Evolutionary conservation across 2,797 vertebrate species (phyloP).

Genomic region (Cuculus canorus): DNA sequence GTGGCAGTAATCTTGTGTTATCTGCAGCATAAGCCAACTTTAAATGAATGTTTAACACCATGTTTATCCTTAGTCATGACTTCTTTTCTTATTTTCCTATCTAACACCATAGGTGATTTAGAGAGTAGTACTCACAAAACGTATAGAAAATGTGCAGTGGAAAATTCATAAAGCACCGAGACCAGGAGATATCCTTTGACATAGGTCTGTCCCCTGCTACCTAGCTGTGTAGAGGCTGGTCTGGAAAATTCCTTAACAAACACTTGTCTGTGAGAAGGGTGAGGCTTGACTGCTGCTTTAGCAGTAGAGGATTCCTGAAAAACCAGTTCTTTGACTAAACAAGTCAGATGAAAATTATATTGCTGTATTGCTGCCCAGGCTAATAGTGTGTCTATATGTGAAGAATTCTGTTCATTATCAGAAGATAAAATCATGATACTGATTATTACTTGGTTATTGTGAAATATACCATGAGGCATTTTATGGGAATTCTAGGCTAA

Average conservation of each 20-base stretch:
- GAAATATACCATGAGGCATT: not conserved
- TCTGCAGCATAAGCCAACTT: not conserved
- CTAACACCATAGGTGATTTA: not conserved
- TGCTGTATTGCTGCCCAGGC: not conserved
- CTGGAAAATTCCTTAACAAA: not conserved
- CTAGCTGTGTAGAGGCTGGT: accelerated
- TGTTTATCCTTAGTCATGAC: not conserved
- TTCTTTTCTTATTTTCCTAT: not conserved
- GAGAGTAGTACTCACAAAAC: not conserved
- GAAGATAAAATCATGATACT: not conserved
- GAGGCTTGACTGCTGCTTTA: not conserved
- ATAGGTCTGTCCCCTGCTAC: not conserved
- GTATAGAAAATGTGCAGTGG: not conserved
- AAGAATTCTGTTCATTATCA: slow-evolving; percentile 45
- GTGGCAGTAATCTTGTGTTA: not conserved
- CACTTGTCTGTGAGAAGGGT: not conserved
- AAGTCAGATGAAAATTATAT: slow-evolving; percentile 24
- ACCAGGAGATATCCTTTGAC: not conserved
- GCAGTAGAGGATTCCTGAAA: slow-evolving; percentile 41
- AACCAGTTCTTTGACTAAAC: slow-evolving; percentile 55
- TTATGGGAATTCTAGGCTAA: slow-evolving; percentile 29
- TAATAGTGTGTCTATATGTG: not conserved
- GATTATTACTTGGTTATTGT: slow-evolving; percentile 27
- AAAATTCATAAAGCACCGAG: not conserved
- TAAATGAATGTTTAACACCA: not conserved